Base-by-base conservation (phyloP, 2,797 vertebrate species). In the Phalloptychus januarius region DNA sequence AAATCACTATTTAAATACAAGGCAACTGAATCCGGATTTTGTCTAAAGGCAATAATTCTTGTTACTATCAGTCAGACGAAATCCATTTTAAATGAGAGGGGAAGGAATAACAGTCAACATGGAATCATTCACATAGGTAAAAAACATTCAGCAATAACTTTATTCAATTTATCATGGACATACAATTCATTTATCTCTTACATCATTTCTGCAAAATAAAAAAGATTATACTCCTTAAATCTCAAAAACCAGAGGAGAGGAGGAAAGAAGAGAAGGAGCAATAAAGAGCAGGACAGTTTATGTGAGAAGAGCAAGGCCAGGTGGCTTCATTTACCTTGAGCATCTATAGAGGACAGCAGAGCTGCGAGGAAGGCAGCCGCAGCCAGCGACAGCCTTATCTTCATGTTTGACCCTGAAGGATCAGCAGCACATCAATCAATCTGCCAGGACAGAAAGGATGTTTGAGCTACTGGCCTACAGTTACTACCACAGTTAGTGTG, bases 381-480 rank as follows among this genome's bases (percentile, higher is more conserved):
- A 92, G 95, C 96, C 87, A 96, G 87, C 85, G 90, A 95, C 91
- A 99, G 96, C 94, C 96, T 95, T 90, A 93, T 96, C 96, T 97
- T 97, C 98, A 99, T 99, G 91, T 94, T 96, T 90, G 87, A 77
- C 72, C 82, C 88, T 90, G 83, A 75, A 89, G 93, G 90, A 82
- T 96, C 96, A 98, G 96, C 95, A 96, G 94, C 92, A 79, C 98
- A 98, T 98, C 94, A 97, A 98, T 96, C 91, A 93, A 94, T 96
- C 98, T 99, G 95, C 7, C 25, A 70, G 67, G 42, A 70, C 67
- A 70, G n/a, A 72, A 86, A 74, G 78, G 23, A 40, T 69, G 63
- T 84, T 80, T 63, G 75, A 82, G 50, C 44, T 42, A 31, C 75
- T 75, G 70, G n/a, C 79, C 61, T n/a, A 36, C 54, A n/a, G 50